Conservation (phyloP, 1,140 invertebrate genomes). For the Drosophila elegans region DNA sequence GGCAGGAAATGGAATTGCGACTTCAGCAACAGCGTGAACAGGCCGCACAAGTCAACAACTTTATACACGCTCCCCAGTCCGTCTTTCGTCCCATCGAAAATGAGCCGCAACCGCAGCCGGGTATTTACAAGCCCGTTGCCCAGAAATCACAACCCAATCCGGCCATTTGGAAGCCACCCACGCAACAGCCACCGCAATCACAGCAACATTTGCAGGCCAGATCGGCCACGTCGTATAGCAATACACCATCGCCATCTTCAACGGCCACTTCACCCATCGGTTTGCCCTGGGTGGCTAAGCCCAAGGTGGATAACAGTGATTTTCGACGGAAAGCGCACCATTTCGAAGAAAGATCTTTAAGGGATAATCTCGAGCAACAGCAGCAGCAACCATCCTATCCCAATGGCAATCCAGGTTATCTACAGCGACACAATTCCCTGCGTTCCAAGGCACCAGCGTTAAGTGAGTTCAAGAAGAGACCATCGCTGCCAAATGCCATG, state of each 20-base stretch:
- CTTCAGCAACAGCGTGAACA: conserved; percentile 35
- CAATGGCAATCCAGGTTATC: conserved; percentile 23
- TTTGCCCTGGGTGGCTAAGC: conserved; percentile 77
- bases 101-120: conserved; percentile 34
- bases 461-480: conserved; percentile 73
- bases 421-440: conserved; percentile 77
- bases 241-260: conserved; percentile 66
- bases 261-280: conserved; percentile 74
- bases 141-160: conserved; percentile 57
- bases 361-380: conserved; percentile 64
- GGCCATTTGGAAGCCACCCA: conserved; percentile 36
- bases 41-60: conserved; percentile 87
- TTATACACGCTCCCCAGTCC: conserved; percentile 90
- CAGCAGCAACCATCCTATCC: conserved; percentile 22
- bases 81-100: conserved; percentile 87
- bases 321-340: conserved; percentile 74
- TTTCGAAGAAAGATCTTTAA: conserved; percentile 73
- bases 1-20: conserved; percentile 42
- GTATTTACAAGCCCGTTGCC: conserved; percentile 77
- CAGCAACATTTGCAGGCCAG: conserved; percentile 50
- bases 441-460: conserved; percentile 52
- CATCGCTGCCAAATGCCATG: conserved; percentile 78
- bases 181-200: conserved; percentile 21
- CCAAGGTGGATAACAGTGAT: conserved; percentile 75
- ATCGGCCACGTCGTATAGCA: conserved; percentile 46